Evolutionary conservation across 2,888 invertebrate species (phyloP), one percentile per base, ranked within the genome.

Genomic region (Lamellibrachia columna): DNA sequence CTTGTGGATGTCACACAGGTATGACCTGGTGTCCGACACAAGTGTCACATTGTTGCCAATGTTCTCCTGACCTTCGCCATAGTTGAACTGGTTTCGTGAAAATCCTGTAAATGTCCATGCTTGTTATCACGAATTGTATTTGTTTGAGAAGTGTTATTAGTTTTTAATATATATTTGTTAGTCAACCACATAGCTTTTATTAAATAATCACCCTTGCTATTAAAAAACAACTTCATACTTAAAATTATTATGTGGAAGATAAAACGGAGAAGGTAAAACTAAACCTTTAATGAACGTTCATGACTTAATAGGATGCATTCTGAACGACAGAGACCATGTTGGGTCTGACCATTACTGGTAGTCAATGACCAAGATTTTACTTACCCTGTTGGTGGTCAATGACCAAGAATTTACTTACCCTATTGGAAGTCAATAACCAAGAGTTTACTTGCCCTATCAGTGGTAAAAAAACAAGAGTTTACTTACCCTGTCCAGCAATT

Each of bases 21-120:
- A 94, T 22, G 93, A 93, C 8, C 93, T 93, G 28, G 94, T 94
- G 7, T 91, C 93, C 0, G 95, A 94, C 22, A 94, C 93, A 28
- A 95, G 93, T 90, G 94, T 92, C 9, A 96, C 95, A 92, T 92
- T 93, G 93, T 95, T 95, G 6, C 95, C 95, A n/a, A 95, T 91
- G 91, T 95, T 93, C 15, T 94, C 93, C 15, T 95, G 94, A 11
- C 95, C 95, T 8, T 92, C 93, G 0, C 95, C 95, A 92, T 94
- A 95, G 75, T 94, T 95, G 92, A 95, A 95, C 93, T 94, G 94
- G 91, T 94, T 94, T 90, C 93, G 92, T 6, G 95, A 94, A 92
- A 95, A 95, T 40, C 94, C 95, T 95, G 75, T 75, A 75, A 60
- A 60, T 22, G 75, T 15, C 75, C 75, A 75, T 6, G 22, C 6